Conservation (phyloP, 2,888 invertebrate species). For the Cotesia congregata region DNA sequence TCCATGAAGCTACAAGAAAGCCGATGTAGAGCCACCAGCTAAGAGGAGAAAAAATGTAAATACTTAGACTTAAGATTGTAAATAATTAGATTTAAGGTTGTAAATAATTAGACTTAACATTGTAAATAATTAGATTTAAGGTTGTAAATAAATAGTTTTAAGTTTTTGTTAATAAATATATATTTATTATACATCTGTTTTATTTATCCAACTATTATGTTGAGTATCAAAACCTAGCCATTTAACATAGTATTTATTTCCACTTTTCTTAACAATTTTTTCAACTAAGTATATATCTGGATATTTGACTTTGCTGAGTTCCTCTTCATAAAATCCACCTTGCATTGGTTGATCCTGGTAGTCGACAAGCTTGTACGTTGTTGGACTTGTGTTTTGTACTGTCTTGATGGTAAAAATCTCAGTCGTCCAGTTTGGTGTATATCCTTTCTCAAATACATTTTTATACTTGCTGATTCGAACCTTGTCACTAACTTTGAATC, state of each 20-base stretch:
- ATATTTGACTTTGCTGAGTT: conserved; percentile 25
- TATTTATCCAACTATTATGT: conserved; percentile 9
- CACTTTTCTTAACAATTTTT: conserved; percentile 35
- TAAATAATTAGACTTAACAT: too few species aligned
- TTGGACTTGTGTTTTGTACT: conserved; percentile 56
- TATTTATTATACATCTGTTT: too few species aligned
- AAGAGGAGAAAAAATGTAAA: too few species aligned
- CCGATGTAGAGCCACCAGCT: conserved; percentile 5
- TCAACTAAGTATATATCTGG: conserved; percentile 35
- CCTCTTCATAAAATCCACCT: conserved; percentile 40
- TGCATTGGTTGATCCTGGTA: conserved; percentile 52
- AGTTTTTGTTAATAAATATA: too few species aligned
- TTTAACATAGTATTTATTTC: conserved; percentile 32
- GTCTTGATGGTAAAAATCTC: conserved; percentile 60
- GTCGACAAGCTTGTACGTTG: conserved; percentile 58
- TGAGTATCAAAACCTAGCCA: conserved; percentile 37
- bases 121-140: too few species aligned
- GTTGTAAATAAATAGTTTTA: too few species aligned
- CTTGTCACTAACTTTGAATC: conserved; percentile 46
- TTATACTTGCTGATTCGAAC: too few species aligned
- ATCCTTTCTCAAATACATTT: too few species aligned
- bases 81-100: too few species aligned
- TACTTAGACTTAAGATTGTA: too few species aligned
- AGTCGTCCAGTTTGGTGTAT: conserved; percentile 57
- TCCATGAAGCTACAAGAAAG: conserved; percentile 27